These are phyloP conservation scores for Argyresthia albistria DNA, from an alignment of 2,888 invertebrate genomes.

Conservation along the genomic window DNA sequence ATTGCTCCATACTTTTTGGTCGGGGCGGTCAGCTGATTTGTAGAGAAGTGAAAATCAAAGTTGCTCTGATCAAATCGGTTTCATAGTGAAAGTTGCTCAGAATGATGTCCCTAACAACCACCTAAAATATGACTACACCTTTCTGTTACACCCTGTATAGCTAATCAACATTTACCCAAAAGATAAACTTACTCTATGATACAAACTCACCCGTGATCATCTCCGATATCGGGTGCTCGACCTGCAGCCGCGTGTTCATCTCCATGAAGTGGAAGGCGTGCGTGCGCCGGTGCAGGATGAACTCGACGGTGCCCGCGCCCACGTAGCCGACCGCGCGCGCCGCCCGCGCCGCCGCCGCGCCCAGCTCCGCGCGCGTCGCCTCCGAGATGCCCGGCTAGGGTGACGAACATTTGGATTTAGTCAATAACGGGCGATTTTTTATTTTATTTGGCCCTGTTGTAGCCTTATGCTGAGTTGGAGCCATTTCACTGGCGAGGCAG, in stretches of 20 bases:
- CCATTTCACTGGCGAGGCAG: too few relatives aligned
- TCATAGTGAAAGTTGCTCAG: too few relatives aligned
- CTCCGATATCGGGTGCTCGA: constrained; percentile 97
- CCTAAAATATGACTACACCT: too few relatives aligned
- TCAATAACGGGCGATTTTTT: too few relatives aligned
- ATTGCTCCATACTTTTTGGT: too few relatives aligned
- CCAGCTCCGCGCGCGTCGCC: constrained; percentile 82
- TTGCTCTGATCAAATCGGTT: too few relatives aligned
- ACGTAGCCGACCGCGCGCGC: constrained; percentile 97
- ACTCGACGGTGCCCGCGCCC: constrained; percentile 98
- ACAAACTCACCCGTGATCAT: constrained; percentile 87
- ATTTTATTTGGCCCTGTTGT: too few relatives aligned
- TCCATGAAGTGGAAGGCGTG: constrained; percentile 99
- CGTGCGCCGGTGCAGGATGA: constrained; percentile 89
- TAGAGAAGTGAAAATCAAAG: too few relatives aligned
- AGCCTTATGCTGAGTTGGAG: too few relatives aligned
- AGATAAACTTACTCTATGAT: not conserved
- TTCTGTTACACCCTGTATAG: too few relatives aligned
- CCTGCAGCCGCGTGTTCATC: constrained; percentile 98
- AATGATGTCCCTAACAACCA: too few relatives aligned
- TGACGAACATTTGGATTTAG: not conserved
- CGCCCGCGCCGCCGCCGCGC: constrained; percentile 93
- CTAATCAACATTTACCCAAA: not conserved
- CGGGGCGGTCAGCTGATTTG: too few relatives aligned
- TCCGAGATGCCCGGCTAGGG: constrained; percentile 86